Conservation (phyloP, 1,140 invertebrate species). For the Coenobita brevimanus region DNA sequence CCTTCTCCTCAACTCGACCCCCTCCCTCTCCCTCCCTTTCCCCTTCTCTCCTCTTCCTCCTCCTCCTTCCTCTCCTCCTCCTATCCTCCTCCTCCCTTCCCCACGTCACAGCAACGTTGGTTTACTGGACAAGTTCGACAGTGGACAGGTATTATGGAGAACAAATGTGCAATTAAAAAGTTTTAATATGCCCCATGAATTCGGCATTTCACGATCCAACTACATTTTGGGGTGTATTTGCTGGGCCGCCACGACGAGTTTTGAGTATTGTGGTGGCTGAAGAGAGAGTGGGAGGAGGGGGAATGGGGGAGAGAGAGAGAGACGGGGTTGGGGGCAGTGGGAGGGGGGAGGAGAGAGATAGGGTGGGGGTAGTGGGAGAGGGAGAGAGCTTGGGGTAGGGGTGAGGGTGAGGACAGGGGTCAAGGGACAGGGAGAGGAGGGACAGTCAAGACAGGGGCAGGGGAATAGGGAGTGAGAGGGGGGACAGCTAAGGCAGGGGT, state of each 20-base stretch:
- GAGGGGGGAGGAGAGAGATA: no score
- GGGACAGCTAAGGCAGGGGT: background rate
- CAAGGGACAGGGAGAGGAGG: background rate
- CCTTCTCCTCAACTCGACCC: background rate
- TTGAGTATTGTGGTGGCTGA: conserved; percentile 33
- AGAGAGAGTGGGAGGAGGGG: background rate
- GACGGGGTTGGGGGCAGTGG: background rate
- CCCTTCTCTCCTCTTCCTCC: background rate
- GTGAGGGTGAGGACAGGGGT: background rate
- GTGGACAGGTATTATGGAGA: conserved; percentile 64
- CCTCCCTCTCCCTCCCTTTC: background rate
- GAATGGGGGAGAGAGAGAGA: background rate
- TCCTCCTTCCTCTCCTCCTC: background rate
- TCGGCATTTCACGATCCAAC: conserved; percentile 63
- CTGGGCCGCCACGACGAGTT: conserved; percentile 45
- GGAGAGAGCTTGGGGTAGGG: no score
- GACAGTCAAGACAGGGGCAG: no score
- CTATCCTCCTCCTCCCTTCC: background rate
- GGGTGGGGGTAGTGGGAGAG: no score
- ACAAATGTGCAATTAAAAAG: conserved; percentile 66
- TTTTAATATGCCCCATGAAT: conserved; percentile 66
- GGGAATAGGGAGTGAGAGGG: background rate
- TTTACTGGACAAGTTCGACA: conserved; percentile 63
- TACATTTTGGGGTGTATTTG: conserved; percentile 62
- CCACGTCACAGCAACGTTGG: conserved; percentile 60